Conservation (phyloP, 2,797 vertebrate species). For the Sebastes iracundus region DNA sequence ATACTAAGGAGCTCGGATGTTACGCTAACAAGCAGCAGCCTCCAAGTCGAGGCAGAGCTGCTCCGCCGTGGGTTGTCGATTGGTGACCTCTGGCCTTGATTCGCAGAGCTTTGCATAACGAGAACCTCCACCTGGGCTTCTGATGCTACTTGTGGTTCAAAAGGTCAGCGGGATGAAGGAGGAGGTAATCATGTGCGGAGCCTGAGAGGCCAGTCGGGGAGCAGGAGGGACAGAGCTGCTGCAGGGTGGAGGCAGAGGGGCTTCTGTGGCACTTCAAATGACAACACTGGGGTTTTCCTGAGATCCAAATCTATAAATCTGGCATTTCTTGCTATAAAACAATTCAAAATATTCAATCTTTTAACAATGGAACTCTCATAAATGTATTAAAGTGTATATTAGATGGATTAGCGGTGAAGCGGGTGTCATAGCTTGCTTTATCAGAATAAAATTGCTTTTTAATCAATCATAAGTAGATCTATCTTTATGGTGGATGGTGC, state of each 20-base stretch:
- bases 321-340: not conserved
- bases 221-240: not conserved
- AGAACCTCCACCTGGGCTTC: slow-evolving; percentile 26
- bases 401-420: not conserved
- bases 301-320: not conserved
- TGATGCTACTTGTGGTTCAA: slow-evolving; percentile 27
- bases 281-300: not conserved
- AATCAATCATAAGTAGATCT: no score
- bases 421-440: not conserved
- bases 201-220: not conserved
- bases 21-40: slow-evolving; percentile 46
- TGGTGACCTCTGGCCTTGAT: slow-evolving; percentile 44
- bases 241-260: not conserved
- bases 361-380: not conserved
- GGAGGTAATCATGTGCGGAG: not conserved
- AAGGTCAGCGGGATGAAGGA: slow-evolving; percentile 26
- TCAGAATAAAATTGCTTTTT: not conserved
- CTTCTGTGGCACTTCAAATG: not conserved
- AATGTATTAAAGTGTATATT: not conserved
- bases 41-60: slow-evolving; percentile 6
- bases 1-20: slow-evolving; percentile 14
- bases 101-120: slow-evolving; percentile 43
- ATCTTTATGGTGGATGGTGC: no score
- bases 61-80: slow-evolving; percentile 36
- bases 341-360: not conserved